These are phyloP conservation scores for Gymnoscopelus braueri DNA, from an alignment of 2,797 vertebrate species.

Conservation along the genomic window DNA sequence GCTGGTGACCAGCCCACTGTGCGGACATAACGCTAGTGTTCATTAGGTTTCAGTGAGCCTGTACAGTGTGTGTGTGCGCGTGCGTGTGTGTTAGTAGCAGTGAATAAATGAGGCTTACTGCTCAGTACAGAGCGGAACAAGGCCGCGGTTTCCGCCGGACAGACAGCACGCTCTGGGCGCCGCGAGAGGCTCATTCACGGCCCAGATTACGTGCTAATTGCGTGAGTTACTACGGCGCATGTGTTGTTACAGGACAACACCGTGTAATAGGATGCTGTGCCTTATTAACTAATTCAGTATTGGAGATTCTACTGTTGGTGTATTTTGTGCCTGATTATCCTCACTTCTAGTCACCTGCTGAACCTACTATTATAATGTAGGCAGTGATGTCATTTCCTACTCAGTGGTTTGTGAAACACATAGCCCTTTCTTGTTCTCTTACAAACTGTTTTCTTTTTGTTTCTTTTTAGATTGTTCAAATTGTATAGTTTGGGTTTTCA, in stretches of 20 bases:
- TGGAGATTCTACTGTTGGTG: too few relatives aligned
- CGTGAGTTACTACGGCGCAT: slow-evolving; percentile 31
- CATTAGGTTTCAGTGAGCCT: slow-evolving; percentile 42
- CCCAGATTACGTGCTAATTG: slow-evolving; percentile 15
- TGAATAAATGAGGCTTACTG: slow-evolving; percentile 28
- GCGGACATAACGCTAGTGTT: slow-evolving; percentile 37
- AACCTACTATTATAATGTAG: too few relatives aligned
- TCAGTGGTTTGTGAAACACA: too few relatives aligned
- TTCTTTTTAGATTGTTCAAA: too few relatives aligned
- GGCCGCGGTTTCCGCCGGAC: neutral
- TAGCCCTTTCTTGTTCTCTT: too few relatives aligned
- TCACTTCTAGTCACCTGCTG: too few relatives aligned
- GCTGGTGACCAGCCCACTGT: slow-evolving; percentile 37
- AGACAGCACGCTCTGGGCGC: slow-evolving; percentile 8
- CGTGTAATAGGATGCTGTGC: slow-evolving; percentile 5
- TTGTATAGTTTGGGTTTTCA: too few relatives aligned
- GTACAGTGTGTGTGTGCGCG: neutral
- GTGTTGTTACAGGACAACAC: slow-evolving; percentile 14
- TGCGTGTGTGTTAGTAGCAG: neutral
- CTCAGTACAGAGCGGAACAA: neutral
- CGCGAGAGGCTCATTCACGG: neutral
- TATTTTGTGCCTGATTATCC: too few relatives aligned
- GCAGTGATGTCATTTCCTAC: too few relatives aligned
- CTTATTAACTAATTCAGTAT: too few relatives aligned
- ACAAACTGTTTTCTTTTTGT: too few relatives aligned